Evolutionary conservation across 2,888 invertebrate genomes (phyloP).

Genomic region (Brassicogethes aeneus): DNA sequence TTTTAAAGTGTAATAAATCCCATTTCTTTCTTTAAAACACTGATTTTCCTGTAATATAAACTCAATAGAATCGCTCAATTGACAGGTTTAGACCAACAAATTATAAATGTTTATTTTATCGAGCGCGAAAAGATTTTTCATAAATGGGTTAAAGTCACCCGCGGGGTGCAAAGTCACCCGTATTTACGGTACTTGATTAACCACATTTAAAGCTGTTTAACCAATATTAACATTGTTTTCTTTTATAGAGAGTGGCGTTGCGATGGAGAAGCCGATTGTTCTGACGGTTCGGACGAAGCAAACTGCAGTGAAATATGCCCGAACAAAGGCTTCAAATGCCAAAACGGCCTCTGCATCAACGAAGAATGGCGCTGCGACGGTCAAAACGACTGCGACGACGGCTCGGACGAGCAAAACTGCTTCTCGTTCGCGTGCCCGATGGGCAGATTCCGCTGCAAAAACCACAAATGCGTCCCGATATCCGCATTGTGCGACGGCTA

Average conservation of each 20-base stretch:
- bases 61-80: too few species aligned
- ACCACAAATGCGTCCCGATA: conserved; percentile 36
- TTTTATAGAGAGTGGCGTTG: conserved; percentile 21
- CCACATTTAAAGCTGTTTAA: too few species aligned
- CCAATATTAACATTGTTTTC: too few species aligned
- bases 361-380: conserved; percentile 58
- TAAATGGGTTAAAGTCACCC: too few species aligned
- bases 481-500: conserved; percentile 58
- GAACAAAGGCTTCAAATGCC: conserved; percentile 41
- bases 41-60: too few species aligned
- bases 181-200: too few species aligned
- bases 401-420: conserved; percentile 48
- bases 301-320: conserved; percentile 54
- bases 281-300: conserved; percentile 73
- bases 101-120: too few species aligned
- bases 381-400: conserved; percentile 53
- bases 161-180: too few species aligned
- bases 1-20: too few species aligned
- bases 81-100: too few species aligned
- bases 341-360: conserved; percentile 45
- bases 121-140: too few species aligned
- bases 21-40: too few species aligned
- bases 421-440: conserved; percentile 41
- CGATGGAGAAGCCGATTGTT: conserved; percentile 52
- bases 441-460: conserved; percentile 37